phyloP scores from a whole-genome alignment of 2,888 invertebrate genomes.

The Smittia aterrima region DNA sequence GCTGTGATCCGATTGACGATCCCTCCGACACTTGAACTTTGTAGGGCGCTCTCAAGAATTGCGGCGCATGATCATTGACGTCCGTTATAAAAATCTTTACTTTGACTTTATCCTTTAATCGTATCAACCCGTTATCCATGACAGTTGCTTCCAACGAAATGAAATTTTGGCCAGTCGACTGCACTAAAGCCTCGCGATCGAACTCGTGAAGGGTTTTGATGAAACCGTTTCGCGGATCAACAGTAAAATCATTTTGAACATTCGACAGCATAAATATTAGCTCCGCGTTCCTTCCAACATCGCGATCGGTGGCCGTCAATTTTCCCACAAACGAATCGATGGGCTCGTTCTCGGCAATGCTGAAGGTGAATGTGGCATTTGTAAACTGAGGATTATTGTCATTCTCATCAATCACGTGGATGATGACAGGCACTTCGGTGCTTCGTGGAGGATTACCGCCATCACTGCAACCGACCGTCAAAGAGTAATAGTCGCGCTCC shows the following conservation, averaged over 20 bases:
- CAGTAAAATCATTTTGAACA: conserved; percentile 76
- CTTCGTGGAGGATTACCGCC: conserved; percentile 73
- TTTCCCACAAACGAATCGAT: conserved; percentile 90
- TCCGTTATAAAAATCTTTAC: conserved; percentile 85
- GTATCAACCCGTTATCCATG: conserved; percentile 74
- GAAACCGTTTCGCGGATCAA: conserved; percentile 88
- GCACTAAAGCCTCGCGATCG: conserved; percentile 84
- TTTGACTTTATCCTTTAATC: conserved; percentile 80
- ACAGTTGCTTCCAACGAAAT: conserved; percentile 84
- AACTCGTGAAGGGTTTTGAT: conserved; percentile 81
- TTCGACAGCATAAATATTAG: conserved; percentile 75
- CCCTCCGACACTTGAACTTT: conserved; percentile 89
- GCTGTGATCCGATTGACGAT: conserved; percentile 73
- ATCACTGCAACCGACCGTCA: conserved; percentile 81
- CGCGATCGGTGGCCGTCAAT: conserved; percentile 82
- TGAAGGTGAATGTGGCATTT: conserved; percentile 86
- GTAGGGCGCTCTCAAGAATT: conserved; percentile 80
- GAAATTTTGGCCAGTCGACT: conserved; percentile 72
- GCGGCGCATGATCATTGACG: conserved; percentile 87
- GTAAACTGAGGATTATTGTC: conserved; percentile 92
- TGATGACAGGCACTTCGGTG: conserved; percentile 85
- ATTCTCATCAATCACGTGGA: conserved; percentile 94
- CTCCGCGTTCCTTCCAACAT: conserved; percentile 89
- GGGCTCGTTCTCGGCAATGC: conserved; percentile 83
- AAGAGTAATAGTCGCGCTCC: conserved; percentile 84